phyloP scores from a whole-genome alignment of 2,888 invertebrate species.

The Pristionchus japonicus region DNA sequence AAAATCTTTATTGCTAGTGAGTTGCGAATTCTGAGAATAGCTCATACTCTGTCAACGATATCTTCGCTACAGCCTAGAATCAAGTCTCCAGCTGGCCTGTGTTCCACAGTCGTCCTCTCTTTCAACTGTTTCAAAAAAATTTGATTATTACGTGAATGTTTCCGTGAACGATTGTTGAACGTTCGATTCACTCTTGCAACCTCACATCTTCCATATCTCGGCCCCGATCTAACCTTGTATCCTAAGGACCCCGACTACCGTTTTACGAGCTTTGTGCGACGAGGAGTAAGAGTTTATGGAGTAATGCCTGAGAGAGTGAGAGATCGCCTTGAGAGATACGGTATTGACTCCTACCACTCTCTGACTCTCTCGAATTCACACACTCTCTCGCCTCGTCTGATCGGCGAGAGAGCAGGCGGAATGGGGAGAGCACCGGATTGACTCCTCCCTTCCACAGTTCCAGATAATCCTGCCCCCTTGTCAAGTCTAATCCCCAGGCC shows the following conservation, averaged over 20 bases:
- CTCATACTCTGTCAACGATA: no score
- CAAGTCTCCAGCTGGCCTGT: neutral
- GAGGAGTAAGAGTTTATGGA: constrained; percentile 22
- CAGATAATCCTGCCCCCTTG: constrained; percentile 22
- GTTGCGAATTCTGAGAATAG: no score
- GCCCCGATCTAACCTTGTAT: constrained; percentile 1
- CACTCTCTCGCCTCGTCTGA: no score
- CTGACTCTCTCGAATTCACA: no score
- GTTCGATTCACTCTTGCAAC: neutral
- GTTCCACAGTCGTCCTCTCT: neutral
- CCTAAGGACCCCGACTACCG: constrained; percentile 12
- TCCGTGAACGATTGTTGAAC: no score
- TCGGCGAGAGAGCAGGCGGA: no score
- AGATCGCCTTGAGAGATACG: constrained; percentile 3
- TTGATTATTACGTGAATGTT: neutral
- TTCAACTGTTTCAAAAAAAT: no score
- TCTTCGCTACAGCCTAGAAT: neutral
- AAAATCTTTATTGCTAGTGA: no score
- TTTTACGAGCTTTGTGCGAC: constrained; percentile 38
- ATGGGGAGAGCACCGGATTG: neutral
- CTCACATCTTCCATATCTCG: neutral
- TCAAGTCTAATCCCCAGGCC: constrained; percentile 10
- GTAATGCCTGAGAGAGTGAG: neutral
- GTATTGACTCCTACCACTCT: neutral
- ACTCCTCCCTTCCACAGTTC: neutral